Evolutionary conservation across 2,797 vertebrate species (phyloP), one percentile per base, ranked within the genome.

Genomic region (Propithecus perrieri): DNA sequence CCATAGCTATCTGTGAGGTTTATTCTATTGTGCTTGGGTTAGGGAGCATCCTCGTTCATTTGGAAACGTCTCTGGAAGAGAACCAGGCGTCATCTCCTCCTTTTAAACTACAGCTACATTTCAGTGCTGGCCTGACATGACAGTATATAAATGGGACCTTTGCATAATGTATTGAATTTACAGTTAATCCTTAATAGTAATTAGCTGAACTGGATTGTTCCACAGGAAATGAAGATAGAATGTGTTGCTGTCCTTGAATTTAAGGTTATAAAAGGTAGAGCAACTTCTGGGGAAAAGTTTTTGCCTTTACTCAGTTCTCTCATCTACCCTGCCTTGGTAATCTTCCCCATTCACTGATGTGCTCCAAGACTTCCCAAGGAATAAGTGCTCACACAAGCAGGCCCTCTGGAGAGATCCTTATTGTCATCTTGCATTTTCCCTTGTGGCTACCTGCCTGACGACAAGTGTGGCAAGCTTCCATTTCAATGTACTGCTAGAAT

Each of bases 141-240:
- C 24, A 88, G 61, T 50, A 33, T 41, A 72, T 85, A 97, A 91
- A 97, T 33, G 46, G 78, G 57, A 95, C 33, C 80, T 95, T 87
- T 96, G 83, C 43, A 74, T 97, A 97, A 96, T 85, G 85, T 79
- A 84, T 91, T 96, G 95, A 95, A 96, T 97, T 96, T 93, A 95
- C 94, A 95, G 63, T 96, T 33, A 7, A 94, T 85, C 67, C 46
- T 22, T 97, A 86, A 89, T 57, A 91, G 91, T 83, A 85, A 97
- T 97, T 96, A 95, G 95, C 85, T 91, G 94, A 96, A 89, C 57
- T 50, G 53, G 92, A 94, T 85, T 89, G 72, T 92, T 94, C 92
- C 89, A 71, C 55, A 92, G 96, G 96, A 97, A 97, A 89, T 94
- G 96, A 95, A 97, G 80, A 80, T 43, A 30, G 63, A 96, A 96